Base-by-base conservation (phyloP, 92 coral and sea anemone species). In the Phenganax marumi region DNA sequence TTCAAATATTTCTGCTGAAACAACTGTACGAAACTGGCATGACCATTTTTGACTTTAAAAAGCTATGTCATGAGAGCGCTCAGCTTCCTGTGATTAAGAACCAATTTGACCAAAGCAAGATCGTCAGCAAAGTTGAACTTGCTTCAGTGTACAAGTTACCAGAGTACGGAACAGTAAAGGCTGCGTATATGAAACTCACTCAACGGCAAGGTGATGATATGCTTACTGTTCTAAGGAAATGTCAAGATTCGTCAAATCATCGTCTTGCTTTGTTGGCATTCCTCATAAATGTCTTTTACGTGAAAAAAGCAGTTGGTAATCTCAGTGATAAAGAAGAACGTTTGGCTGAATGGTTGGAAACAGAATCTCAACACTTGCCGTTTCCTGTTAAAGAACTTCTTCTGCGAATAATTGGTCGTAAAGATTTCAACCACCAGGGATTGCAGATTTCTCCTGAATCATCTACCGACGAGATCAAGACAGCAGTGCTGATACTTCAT, bases 281-380 rank as follows among this genome's bases (percentile, higher is more conserved):
- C 39, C 58, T 91, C 24, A 61, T 68, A 12, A 90, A 92, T 69
- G 73, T 80, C 84, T 86, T 96, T 84, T 92, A 87, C 75, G 77
- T 90, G 0, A 87, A 89, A 70, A 93, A 93, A 62, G 91, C 99
- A 2, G 68, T 63, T 54, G 88, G 93, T 12, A 58, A 68, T 69
- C 63, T 86, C 54, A 88, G 86, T 81, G 97, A 91, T 84, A 91
- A 90, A 23, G 99, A 96, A 47, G 89, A 86, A 64, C 87, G 86
- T 55, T 90, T 81, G 18, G 90, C 86, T 6, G 77, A 78, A 24
- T 85, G 82, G 55, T 81, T 92, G 11, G 16, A 25, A 25, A 74
- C 77, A 25, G 68, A 85, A 26, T 7, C 93, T 11, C 12, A 22
- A 55, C 39, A 73, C 49, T 24, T 70, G 8, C 71, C 93, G 12